phyloP scores from a whole-genome alignment of 2,113 vertebrate genomes.

The Hippocampus abdominalis region DNA sequence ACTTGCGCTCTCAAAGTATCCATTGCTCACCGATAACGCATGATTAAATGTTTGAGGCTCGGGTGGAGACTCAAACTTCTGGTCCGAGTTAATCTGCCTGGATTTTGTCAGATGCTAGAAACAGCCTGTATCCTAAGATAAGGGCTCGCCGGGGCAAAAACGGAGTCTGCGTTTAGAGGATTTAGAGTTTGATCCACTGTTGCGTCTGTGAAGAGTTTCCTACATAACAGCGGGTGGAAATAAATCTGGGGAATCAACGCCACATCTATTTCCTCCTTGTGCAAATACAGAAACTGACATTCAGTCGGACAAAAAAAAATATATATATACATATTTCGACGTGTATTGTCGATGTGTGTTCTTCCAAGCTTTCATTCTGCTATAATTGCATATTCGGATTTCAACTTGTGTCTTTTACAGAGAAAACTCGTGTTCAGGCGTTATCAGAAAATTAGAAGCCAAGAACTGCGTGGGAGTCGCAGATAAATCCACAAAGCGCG shows the following conservation, averaged over 20 bases:
- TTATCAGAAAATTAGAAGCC: slow-evolving; percentile 80
- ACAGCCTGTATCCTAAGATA: slow-evolving; percentile 70
- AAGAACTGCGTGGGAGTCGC: slow-evolving; percentile 63
- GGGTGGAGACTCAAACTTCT: slow-evolving; percentile 69
- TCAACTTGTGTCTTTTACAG: slow-evolving; percentile 63
- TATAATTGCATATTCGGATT: slow-evolving; percentile 67
- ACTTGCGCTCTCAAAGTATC: slow-evolving; percentile 36
- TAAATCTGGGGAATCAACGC: slow-evolving; percentile 55
- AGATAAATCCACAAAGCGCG: slow-evolving; percentile 70
- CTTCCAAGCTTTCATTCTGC: slow-evolving; percentile 48
- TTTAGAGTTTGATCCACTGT: slow-evolving; percentile 55
- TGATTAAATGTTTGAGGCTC: slow-evolving; percentile 59
- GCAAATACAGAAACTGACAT: slow-evolving; percentile 43
- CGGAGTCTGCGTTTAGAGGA: slow-evolving; percentile 38
- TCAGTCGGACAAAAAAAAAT: slow-evolving; percentile 25
- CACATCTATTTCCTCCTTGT: slow-evolving; percentile 36
- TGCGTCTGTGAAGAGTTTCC: slow-evolving; percentile 34
- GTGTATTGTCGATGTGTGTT: slow-evolving; percentile 23
- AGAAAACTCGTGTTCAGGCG: slow-evolving; percentile 54
- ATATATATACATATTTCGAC: neutral
- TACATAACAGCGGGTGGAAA: slow-evolving; percentile 34
- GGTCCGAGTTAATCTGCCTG: slow-evolving; percentile 70
- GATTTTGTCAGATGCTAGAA: slow-evolving; percentile 59
- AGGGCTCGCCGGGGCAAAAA: slow-evolving; percentile 51
- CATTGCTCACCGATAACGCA: slow-evolving; percentile 51